Percentiles rank a stretch among this genome's conserved stretches.
phyloP scores from a whole-genome alignment of 2,797 vertebrate genomes.

The Gymnoscopelus braueri region DNA sequence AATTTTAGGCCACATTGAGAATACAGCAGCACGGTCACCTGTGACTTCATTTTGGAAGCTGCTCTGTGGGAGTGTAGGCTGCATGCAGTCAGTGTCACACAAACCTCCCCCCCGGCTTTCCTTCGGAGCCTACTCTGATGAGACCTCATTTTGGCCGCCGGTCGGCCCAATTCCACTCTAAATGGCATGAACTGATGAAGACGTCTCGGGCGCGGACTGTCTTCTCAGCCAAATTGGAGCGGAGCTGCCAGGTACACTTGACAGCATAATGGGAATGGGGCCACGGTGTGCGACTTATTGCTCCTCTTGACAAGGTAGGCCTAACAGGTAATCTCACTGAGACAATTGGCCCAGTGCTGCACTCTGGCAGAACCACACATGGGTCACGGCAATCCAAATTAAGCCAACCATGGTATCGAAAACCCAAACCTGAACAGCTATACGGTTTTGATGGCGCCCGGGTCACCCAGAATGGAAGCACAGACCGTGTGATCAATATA shows the following conservation, averaged over 20 bases:
- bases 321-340: slow-evolving; percentile 70
- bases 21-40: too few relatives aligned
- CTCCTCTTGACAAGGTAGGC: slow-evolving; percentile 60
- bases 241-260: slow-evolving; percentile 25
- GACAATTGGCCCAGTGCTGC: slow-evolving; percentile 43
- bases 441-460: background rate
- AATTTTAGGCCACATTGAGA: too few relatives aligned
- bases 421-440: slow-evolving; percentile 9
- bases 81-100: slow-evolving; percentile 42
- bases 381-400: slow-evolving; percentile 39
- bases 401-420: slow-evolving; percentile 41
- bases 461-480: background rate
- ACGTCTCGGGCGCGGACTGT: slow-evolving; percentile 64
- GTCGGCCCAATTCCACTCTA: slow-evolving; percentile 34
- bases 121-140: slow-evolving; percentile 42
- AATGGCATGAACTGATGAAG: slow-evolving; percentile 56
- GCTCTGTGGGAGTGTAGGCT: slow-evolving; percentile 24
- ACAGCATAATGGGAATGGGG: slow-evolving; percentile 63
- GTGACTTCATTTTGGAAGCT: slow-evolving; percentile 7
- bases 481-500: background rate
- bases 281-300: slow-evolving; percentile 60
- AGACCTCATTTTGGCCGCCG: slow-evolving; percentile 44
- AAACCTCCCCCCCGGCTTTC: slow-evolving; percentile 30
- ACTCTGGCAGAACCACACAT: slow-evolving; percentile 1
- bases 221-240: slow-evolving; percentile 61